Base-by-base conservation (phyloP, 1,140 invertebrate species). In the Aporrectodea caliginosa region DNA sequence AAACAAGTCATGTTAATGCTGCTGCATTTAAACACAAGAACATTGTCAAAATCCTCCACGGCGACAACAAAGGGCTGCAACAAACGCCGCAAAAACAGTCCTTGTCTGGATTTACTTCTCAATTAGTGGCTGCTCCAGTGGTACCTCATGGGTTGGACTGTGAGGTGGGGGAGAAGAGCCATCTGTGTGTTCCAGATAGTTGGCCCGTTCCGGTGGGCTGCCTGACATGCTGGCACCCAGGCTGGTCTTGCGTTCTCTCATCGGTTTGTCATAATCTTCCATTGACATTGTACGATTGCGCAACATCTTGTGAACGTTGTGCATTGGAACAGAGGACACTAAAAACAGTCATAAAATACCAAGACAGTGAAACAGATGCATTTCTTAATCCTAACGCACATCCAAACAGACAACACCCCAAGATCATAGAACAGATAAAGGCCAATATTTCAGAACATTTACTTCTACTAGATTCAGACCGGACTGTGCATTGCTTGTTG, bases 211-310 rank as follows among this genome's bases (percentile, higher is more conserved):
- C 22, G 43, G 43, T 22, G 43, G 43, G 6, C 6, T 58, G 6
- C 43, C n/a, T n/a, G n/a, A 22, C 71, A 32, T 32, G 35, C 73
- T 35, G 1, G 71, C 34, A 69, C 79, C 86, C 84, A 1, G 83
- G 80, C 2, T 86, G 86, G 78, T 84, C 81, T 79, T 86, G 84
- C 16, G 86, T 83, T 72, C 34, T 1, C 80, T 33, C 76, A 73
- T 68, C 14, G 93, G 93, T 81, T 91, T 92, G 87, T 93, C 93
- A 85, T 93, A 93, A 82, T 94, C 93, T 86, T 94, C 93, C 93
- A 94, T 94, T 71, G 89, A 90, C 86, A 89, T 88, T 78, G 88
- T 88, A 73, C 89, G 85, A 30, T 85, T 85, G 68, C 88, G 84
- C 16, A 84, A 73, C 2, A 84, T 79, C 73, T 73, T 71, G 27